These are phyloP conservation scores for Oreotragus oreotragus DNA, from an alignment of 2,113 vertebrate genomes.

Conservation along the genomic window DNA sequence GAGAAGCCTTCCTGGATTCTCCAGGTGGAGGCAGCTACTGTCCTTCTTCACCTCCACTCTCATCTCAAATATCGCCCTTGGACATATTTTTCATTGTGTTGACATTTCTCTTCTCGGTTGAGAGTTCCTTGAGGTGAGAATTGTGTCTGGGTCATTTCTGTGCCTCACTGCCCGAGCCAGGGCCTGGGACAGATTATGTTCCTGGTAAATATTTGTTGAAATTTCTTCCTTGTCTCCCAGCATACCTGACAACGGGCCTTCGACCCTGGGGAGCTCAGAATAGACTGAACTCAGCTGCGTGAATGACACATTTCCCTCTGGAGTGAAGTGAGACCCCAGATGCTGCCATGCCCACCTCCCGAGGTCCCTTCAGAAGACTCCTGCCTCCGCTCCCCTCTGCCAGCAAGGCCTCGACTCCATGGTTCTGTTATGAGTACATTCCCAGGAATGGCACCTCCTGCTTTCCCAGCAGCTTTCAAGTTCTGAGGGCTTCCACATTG, in stretches of 20 bases:
- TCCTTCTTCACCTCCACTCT: background rate
- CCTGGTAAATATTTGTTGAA: background rate
- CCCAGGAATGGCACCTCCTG: background rate
- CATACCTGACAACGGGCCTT: background rate
- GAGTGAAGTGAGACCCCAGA: constrained; percentile 59
- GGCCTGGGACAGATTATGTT: background rate
- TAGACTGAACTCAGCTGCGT: background rate
- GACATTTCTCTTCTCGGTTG: background rate
- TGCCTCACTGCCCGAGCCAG: rapidly evolving
- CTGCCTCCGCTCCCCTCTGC: background rate
- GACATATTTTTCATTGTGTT: background rate
- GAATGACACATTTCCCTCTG: background rate
- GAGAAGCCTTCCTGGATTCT: background rate
- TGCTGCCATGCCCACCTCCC: constrained; percentile 78
- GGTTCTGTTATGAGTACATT: background rate
- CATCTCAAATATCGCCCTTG: background rate
- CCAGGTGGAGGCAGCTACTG: background rate
- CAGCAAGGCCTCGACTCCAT: background rate
- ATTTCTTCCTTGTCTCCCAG: background rate
- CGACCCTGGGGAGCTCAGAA: background rate
- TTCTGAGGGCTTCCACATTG: background rate
- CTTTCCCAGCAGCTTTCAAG: background rate
- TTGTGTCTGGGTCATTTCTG: background rate
- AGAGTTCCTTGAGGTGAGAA: background rate
- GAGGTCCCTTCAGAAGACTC: constrained; percentile 80